phyloP scores from a whole-genome alignment of 2,797 vertebrate species.

The Lutjanus campechanus region DNA sequence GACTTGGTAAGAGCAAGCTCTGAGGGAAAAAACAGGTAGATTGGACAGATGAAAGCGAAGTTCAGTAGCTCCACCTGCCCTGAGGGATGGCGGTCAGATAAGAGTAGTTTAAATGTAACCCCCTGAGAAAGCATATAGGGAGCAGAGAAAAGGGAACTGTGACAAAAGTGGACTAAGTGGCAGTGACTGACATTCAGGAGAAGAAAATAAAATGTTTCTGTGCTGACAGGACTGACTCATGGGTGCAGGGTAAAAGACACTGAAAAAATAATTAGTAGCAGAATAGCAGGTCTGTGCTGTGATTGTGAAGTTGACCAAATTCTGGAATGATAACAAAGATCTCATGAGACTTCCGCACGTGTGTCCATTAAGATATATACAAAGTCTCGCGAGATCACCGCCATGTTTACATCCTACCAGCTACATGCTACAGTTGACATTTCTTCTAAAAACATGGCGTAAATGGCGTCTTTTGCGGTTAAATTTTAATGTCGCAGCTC shows the following conservation, averaged over 20 bases:
- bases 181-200: slow-evolving; percentile 18
- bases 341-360: no score
- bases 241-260: neutral
- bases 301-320: neutral
- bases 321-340: neutral
- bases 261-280: neutral
- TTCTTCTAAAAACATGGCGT: no score
- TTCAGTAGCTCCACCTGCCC: slow-evolving; percentile 17
- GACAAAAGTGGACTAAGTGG: slow-evolving; percentile 10
- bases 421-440: no score
- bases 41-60: slow-evolving; percentile 12
- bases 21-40: slow-evolving; percentile 5
- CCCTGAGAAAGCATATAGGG: neutral
- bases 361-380: no score
- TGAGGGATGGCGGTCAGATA: slow-evolving; percentile 18
- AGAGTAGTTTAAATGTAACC: slow-evolving; percentile 8
- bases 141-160: slow-evolving; percentile 19
- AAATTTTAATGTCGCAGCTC: no score
- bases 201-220: neutral
- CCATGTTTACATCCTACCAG: no score
- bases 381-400: no score
- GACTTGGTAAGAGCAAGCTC: neutral
- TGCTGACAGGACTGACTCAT: neutral
- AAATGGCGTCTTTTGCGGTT: no score
- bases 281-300: neutral